These are phyloP conservation scores for Athene cunicularia DNA, from an alignment of 2,113 vertebrate genomes.

Conservation along the genomic window DNA sequence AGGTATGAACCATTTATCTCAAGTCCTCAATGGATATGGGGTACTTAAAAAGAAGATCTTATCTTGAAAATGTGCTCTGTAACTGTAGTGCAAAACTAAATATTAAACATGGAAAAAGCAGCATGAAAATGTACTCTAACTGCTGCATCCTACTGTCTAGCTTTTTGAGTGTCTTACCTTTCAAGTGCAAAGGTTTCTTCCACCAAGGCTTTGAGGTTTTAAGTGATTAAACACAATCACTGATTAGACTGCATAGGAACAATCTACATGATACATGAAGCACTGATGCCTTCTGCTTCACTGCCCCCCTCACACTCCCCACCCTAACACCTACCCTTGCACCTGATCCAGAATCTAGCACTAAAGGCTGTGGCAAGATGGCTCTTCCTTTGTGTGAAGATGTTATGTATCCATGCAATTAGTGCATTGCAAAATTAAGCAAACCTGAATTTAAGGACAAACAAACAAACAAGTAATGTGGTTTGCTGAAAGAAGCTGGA, in stretches of 20 bases:
- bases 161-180: background rate
- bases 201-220: background rate
- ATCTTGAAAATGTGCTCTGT: constrained; percentile 16
- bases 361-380: background rate
- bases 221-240: background rate
- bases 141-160: background rate
- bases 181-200: background rate
- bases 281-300: background rate
- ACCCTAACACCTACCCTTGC: background rate
- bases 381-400: background rate
- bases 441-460: background rate
- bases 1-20: background rate
- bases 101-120: constrained; percentile 7
- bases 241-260: background rate
- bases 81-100: background rate
- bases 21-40: background rate
- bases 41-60: background rate
- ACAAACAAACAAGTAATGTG: background rate
- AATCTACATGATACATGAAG: background rate
- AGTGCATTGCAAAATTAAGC: background rate
- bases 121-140: background rate
- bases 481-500: background rate
- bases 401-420: fast-evolving
- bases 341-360: background rate
- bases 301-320: background rate